Conservation (phyloP, 30 jellyfish, hydroid and myxozoan genomes). For the Chironex yamaguchii region DNA sequence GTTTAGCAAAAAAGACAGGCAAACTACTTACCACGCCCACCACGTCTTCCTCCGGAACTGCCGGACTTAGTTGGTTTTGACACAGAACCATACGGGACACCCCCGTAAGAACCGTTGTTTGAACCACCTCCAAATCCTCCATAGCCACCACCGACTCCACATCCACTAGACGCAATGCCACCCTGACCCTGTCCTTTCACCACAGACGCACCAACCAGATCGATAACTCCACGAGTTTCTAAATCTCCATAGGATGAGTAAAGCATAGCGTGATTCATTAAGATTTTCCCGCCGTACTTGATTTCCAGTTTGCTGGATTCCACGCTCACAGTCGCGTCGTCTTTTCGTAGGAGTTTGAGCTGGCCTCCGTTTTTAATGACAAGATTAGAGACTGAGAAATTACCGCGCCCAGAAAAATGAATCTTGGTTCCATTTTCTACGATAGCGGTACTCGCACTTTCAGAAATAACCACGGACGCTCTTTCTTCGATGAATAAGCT, state of each 20-base stretch:
- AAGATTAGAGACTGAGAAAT: slow-evolving; percentile 58
- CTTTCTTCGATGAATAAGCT: slow-evolving; percentile 60
- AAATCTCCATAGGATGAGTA: slow-evolving; percentile 69
- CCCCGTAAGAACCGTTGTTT: slow-evolving; percentile 35
- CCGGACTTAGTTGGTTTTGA: slow-evolving; percentile 36
- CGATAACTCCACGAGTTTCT: slow-evolving; percentile 53
- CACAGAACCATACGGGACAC: slow-evolving; percentile 57
- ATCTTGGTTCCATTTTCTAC: slow-evolving; percentile 48
- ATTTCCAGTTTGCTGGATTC: slow-evolving; percentile 48
- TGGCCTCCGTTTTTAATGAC: slow-evolving; percentile 62
- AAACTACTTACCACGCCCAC: slow-evolving; percentile 46
- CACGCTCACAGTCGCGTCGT: slow-evolving; percentile 39
- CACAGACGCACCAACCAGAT: slow-evolving; percentile 54
- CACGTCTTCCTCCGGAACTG: slow-evolving; percentile 67
- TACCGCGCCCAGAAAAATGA: slow-evolving; percentile 43
- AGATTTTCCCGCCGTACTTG: slow-evolving; percentile 48
- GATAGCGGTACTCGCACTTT: slow-evolving; percentile 68
- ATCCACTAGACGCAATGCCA: slow-evolving; percentile 10
- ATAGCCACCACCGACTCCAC: slow-evolving; percentile 70
- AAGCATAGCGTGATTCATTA: slow-evolving; percentile 48
- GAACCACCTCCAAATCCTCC: slow-evolving; percentile 78
- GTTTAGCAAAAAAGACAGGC: neutral
- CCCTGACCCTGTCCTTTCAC: slow-evolving; percentile 51
- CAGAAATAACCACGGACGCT: slow-evolving; percentile 56
- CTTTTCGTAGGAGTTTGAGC: slow-evolving; percentile 33